Conservation (phyloP, 2,888 invertebrate species). For the Noctua comes region DNA sequence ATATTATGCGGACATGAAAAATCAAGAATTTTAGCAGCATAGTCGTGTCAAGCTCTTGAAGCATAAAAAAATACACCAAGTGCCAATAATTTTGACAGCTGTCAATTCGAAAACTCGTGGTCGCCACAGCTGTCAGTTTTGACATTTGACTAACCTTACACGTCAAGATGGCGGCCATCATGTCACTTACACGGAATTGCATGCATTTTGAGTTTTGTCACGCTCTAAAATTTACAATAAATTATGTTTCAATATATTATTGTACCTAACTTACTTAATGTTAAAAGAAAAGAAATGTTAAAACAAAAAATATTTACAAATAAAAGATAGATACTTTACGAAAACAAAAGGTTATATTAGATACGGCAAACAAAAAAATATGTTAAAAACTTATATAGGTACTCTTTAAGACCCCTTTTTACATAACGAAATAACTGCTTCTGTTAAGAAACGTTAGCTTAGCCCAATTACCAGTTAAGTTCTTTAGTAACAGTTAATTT, state of each 20-base stretch:
- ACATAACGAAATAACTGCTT: neutral
- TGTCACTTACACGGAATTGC: conserved; percentile 85
- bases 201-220: conserved; percentile 88
- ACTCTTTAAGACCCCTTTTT: neutral
- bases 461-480: conserved; percentile 16
- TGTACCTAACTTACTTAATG: conserved; percentile 38
- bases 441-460: neutral
- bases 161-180: conserved; percentile 83
- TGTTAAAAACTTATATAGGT: neutral
- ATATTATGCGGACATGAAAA: conserved; percentile 46
- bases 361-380: conserved; percentile 51
- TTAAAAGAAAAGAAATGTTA: conserved; percentile 42
- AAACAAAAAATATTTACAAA: conserved; percentile 56
- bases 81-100: conserved; percentile 67
- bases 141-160: conserved; percentile 86
- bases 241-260: conserved; percentile 53
- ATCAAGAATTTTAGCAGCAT: conserved; percentile 56
- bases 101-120: conserved; percentile 62
- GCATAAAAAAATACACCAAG: conserved; percentile 62
- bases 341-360: conserved; percentile 28
- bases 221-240: conserved; percentile 87
- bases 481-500: conserved; percentile 19
- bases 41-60: conserved; percentile 61
- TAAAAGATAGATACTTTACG: conserved; percentile 30
- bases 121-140: conserved; percentile 75